These are phyloP conservation scores for Paracyclopina nana DNA, from an alignment of 1,140 invertebrate species.

Conservation along the genomic window DNA sequence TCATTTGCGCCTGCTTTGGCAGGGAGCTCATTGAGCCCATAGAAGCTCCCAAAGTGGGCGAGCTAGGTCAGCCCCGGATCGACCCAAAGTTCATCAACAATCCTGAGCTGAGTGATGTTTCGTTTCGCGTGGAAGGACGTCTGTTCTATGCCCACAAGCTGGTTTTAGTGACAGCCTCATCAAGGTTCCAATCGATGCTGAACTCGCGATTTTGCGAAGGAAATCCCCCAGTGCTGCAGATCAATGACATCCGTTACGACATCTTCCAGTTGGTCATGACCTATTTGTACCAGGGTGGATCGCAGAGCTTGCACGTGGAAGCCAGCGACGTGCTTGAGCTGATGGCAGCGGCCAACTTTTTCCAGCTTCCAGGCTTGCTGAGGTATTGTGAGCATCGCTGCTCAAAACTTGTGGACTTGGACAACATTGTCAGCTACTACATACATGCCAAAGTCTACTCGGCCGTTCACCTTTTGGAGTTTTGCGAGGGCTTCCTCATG, in stretches of 20 bases:
- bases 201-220: slow-evolving; percentile 52
- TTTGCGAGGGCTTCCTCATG: slow-evolving; percentile 69
- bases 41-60: not conserved
- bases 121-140: slow-evolving; percentile 67
- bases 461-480: slow-evolving; percentile 59
- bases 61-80: slow-evolving; percentile 37
- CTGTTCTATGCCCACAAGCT: slow-evolving; percentile 89
- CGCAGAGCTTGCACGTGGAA: slow-evolving; percentile 45
- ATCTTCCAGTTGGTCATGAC: slow-evolving; percentile 59
- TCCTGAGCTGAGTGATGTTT: slow-evolving; percentile 69
- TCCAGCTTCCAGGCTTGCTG: slow-evolving; percentile 62
- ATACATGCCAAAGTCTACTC: slow-evolving; percentile 83
- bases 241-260: slow-evolving; percentile 75
- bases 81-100: slow-evolving; percentile 83
- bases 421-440: slow-evolving; percentile 71
- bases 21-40: slow-evolving; percentile 62
- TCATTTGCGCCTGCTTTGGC: slow-evolving; percentile 68
- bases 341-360: slow-evolving; percentile 77
- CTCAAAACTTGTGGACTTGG: slow-evolving; percentile 56
- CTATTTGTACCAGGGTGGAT: slow-evolving; percentile 67
- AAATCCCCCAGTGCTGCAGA: slow-evolving; percentile 60
- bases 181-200: slow-evolving; percentile 63
- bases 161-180: slow-evolving; percentile 68
- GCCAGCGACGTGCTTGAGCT: slow-evolving; percentile 60
- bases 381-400: slow-evolving; percentile 64